Percentiles rank a stretch among this genome's conserved stretches.
phyloP scores from a whole-genome alignment of 2,113 vertebrate genomes.

The Daphoenositta chrysoptera region DNA sequence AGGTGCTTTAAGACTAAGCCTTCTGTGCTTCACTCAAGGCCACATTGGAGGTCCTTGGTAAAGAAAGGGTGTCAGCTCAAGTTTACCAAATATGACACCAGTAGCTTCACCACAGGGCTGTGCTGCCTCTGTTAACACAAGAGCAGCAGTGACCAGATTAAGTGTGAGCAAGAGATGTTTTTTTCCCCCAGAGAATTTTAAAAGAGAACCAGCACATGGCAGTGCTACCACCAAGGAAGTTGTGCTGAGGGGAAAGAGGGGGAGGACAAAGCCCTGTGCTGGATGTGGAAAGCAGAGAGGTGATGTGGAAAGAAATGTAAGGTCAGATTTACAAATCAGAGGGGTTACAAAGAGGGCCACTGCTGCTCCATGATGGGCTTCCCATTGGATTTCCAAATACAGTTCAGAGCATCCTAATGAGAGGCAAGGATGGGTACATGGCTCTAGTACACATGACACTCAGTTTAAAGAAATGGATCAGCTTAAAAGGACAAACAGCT shows the following conservation, averaged over 20 bases:
- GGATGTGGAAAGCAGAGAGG: neutral
- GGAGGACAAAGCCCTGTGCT: neutral
- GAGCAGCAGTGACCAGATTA: neutral
- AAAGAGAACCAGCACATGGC: neutral
- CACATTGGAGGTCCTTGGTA: neutral
- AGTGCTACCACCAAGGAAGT: neutral
- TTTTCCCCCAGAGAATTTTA: neutral
- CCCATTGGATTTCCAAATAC: neutral
- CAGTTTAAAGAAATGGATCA: neutral
- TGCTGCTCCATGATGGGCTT: neutral
- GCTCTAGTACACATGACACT: neutral
- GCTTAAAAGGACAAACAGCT: neutral
- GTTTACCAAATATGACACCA: neutral
- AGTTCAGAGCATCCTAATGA: neutral
- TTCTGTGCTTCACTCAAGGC: neutral
- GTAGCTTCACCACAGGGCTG: neutral
- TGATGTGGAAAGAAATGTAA: neutral
- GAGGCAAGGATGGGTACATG: neutral
- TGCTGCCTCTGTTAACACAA: neutral
- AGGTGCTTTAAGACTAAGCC: neutral
- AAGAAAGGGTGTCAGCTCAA: neutral
- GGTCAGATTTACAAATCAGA: neutral
- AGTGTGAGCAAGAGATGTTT: neutral
- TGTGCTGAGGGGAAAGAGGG: neutral
- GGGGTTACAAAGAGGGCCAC: neutral